A percentile compares a stretch with the other conserved stretches of the same genome.
phyloP scores from a whole-genome alignment of 1,140 invertebrate species.

The Aethina tumida region DNA sequence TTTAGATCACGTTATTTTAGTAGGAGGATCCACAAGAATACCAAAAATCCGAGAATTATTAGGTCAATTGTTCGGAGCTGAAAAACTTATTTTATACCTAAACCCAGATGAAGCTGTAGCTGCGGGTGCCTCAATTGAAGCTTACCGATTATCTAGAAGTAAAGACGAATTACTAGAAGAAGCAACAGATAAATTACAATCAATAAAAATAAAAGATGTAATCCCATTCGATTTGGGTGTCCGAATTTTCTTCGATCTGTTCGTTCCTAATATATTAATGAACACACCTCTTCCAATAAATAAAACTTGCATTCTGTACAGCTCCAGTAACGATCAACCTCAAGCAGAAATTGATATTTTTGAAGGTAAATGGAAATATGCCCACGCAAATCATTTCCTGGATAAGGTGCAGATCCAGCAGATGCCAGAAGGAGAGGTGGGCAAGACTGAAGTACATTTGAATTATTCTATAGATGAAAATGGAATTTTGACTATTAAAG shows the following conservation, averaged over 20 bases:
- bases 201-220: constrained; percentile 14
- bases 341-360: constrained; percentile 8
- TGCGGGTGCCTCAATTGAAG: constrained; percentile 17
- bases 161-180: constrained; percentile 11
- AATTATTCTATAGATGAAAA: constrained; percentile 14
- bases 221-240: constrained; percentile 16
- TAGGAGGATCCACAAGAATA: constrained; percentile 54
- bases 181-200: constrained; percentile 4
- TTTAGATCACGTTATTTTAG: constrained; percentile 51
- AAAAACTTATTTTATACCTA: constrained; percentile 20
- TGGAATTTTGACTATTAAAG: constrained; percentile 16
- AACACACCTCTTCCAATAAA: constrained; percentile 15
- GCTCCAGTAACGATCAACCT: constrained; percentile 10
- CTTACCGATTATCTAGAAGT: too few species aligned
- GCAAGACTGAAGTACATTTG: constrained; percentile 6
- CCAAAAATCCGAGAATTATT: constrained; percentile 41
- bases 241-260: constrained; percentile 4
- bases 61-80: constrained; percentile 39
- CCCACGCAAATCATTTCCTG: constrained; percentile 14
- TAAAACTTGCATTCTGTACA: not conserved
- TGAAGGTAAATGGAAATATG: constrained; percentile 16
- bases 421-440: constrained; percentile 11
- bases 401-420: constrained; percentile 11
- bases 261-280: constrained; percentile 8
- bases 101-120: constrained; percentile 34